Conservation (phyloP, 2,888 invertebrate genomes). For the Drosophila anceps region DNA sequence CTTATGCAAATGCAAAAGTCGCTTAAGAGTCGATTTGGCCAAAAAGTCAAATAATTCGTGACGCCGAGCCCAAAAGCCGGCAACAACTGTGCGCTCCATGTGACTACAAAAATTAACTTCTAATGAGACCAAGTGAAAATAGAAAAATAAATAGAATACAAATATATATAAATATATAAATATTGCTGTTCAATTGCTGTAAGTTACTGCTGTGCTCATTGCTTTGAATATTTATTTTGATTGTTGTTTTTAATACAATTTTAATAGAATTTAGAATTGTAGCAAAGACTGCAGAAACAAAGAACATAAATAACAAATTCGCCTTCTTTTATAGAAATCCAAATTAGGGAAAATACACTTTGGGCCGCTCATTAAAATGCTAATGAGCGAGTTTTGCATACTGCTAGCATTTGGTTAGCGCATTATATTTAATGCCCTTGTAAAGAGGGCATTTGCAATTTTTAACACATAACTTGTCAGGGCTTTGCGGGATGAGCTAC, state of each 20-base stretch:
- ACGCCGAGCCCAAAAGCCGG: constrained; percentile 15
- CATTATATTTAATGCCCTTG: constrained; percentile 49
- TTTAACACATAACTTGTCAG: not conserved
- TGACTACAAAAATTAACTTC: constrained; percentile 6
- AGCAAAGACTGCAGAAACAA: not conserved
- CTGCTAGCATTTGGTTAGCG: constrained; percentile 60
- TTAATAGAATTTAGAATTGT: not conserved
- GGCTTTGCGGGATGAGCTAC: not conserved
- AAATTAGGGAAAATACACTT: constrained; percentile 36
- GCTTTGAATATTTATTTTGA: constrained; percentile 1
- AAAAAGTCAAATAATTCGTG: constrained; percentile 37
- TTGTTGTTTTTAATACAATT: too few species aligned
- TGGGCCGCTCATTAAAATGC: constrained; percentile 75
- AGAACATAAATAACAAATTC: too few species aligned
- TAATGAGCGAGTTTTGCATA: constrained; percentile 66
- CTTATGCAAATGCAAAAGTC: constrained; percentile 75
- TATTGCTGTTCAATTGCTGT: constrained; percentile 4
- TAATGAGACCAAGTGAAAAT: not conserved
- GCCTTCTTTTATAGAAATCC: not conserved
- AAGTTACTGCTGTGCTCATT: constrained; percentile 14
- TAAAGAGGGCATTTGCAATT: not conserved
- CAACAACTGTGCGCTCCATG: constrained; percentile 18
- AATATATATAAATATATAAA: not conserved
- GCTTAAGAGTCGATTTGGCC: constrained; percentile 64
- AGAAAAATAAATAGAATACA: not conserved